Evolutionary conservation across 2,113 vertebrate species (phyloP).

Genomic region (Lates calcarifer): DNA sequence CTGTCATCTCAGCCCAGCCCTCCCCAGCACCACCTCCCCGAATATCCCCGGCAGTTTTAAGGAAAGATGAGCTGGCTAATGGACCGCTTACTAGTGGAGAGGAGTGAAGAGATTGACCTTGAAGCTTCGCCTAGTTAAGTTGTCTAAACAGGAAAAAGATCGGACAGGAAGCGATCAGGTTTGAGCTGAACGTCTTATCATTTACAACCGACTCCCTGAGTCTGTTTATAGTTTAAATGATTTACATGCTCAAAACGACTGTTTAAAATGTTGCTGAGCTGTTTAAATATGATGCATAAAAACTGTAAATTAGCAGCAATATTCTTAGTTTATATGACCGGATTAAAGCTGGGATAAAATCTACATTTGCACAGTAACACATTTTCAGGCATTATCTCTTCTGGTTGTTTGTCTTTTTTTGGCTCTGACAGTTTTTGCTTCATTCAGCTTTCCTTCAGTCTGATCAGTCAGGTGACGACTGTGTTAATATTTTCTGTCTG

Average conservation of each 20-base stretch:
- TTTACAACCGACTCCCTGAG: not conserved
- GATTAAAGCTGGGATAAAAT: not conserved
- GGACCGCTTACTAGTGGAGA: slow-evolving; percentile 56
- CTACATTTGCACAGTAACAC: no score
- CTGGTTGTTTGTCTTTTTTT: not conserved
- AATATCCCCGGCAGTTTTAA: slow-evolving; percentile 65
- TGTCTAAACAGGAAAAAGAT: slow-evolving; percentile 16
- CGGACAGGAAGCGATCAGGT: not conserved
- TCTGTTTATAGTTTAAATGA: not conserved
- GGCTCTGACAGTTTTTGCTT: not conserved
- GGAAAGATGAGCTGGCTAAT: slow-evolving; percentile 75
- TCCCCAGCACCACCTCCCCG: slow-evolving; percentile 49
- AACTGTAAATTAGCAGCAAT: no score
- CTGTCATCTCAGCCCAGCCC: slow-evolving; percentile 77
- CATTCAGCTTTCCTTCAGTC: not conserved
- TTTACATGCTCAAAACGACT: not conserved
- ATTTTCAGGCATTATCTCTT: not conserved
- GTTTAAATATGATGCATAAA: not conserved
- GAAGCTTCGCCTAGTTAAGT: slow-evolving; percentile 48
- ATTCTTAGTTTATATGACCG: not conserved
- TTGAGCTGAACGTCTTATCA: not conserved
- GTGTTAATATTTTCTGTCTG: slow-evolving; percentile 31
- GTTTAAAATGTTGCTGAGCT: not conserved
- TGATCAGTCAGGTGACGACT: not conserved
- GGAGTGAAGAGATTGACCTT: slow-evolving; percentile 63